phyloP scores from a whole-genome alignment of 2,113 vertebrate species.

The Oncorhynchus masou region DNA sequence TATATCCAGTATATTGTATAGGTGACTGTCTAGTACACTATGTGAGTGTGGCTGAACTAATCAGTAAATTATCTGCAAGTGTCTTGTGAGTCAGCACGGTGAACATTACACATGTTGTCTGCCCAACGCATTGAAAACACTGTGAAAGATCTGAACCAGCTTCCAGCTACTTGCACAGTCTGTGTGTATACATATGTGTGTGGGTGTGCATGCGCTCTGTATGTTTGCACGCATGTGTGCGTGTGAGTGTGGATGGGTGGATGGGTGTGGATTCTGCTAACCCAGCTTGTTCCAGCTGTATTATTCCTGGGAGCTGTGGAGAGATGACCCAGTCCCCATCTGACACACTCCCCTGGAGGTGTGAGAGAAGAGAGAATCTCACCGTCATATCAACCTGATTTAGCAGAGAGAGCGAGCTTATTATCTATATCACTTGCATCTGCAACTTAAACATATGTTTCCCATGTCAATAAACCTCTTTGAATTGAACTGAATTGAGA shows the following conservation, averaged over 20 bases:
- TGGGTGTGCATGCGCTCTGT: constrained; percentile 1
- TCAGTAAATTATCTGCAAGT: too few relatives aligned
- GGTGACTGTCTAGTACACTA: not conserved
- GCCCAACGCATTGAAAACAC: constrained; percentile 39
- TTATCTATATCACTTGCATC: too few relatives aligned
- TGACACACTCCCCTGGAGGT: constrained; percentile 57
- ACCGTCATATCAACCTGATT: not conserved
- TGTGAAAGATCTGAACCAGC: constrained; percentile 66
- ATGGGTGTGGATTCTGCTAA: constrained; percentile 12
- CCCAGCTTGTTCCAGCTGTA: constrained; percentile 70
- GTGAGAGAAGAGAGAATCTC: constrained; percentile 20
- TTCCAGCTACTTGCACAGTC: constrained; percentile 62
- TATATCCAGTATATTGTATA: too few relatives aligned
- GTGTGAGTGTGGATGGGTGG: constrained; percentile 28
- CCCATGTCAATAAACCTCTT: too few relatives aligned
- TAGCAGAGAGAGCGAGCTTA: not conserved
- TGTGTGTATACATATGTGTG: not conserved
- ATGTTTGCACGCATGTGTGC: not conserved
- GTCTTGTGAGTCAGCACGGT: too few relatives aligned
- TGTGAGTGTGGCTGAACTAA: too few relatives aligned
- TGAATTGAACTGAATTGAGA: not conserved
- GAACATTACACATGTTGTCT: constrained; percentile 21
- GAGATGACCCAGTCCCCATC: constrained; percentile 66
- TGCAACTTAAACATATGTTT: too few relatives aligned
- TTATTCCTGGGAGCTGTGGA: constrained; percentile 73